A percentile compares a stretch with the other conserved stretches of the same genome.
Conservation (phyloP, 1,140 invertebrate genomes). For the Drosophila ficusphila region DNA sequence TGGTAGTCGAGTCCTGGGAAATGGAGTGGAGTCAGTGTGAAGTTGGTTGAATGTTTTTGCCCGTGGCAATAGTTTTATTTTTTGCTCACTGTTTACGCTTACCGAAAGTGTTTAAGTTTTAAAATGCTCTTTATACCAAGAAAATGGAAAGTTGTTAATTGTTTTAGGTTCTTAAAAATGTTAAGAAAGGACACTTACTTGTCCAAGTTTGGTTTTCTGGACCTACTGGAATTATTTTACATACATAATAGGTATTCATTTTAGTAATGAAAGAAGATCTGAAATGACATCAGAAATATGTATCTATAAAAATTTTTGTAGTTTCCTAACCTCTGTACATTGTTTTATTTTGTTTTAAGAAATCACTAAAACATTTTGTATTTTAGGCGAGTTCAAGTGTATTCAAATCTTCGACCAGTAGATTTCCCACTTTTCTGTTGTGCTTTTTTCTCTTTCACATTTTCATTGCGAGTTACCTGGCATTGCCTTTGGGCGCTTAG, state of each 20-base stretch:
- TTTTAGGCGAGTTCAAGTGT: not conserved
- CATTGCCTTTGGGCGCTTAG: constrained; percentile 68
- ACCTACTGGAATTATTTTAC: too few relatives aligned
- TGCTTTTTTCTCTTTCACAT: not conserved
- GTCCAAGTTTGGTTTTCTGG: too few relatives aligned
- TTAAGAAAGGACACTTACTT: too few relatives aligned
- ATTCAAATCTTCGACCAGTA: not conserved
- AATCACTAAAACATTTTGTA: too few relatives aligned
- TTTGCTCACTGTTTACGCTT: not conserved
- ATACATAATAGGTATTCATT: too few relatives aligned
- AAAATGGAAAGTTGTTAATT: not conserved
- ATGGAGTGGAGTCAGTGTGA: constrained; percentile 21
- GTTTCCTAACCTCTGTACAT: not conserved
- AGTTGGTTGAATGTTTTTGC: constrained; percentile 47
- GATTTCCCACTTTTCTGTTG: not conserved
- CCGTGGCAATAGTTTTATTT: constrained; percentile 21
- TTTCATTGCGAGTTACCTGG: constrained; percentile 29
- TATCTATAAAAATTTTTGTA: too few relatives aligned
- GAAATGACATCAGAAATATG: too few relatives aligned
- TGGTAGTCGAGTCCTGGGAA: constrained; percentile 9
- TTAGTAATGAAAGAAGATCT: too few relatives aligned
- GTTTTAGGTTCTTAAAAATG: not conserved
- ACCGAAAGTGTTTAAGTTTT: not conserved
- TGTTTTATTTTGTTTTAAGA: not conserved
- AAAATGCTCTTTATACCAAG: not conserved